Percentiles rank a stretch among this genome's conserved stretches.
phyloP scores from a whole-genome alignment of 2,888 invertebrate species.

The Diloba caeruleocephala region DNA sequence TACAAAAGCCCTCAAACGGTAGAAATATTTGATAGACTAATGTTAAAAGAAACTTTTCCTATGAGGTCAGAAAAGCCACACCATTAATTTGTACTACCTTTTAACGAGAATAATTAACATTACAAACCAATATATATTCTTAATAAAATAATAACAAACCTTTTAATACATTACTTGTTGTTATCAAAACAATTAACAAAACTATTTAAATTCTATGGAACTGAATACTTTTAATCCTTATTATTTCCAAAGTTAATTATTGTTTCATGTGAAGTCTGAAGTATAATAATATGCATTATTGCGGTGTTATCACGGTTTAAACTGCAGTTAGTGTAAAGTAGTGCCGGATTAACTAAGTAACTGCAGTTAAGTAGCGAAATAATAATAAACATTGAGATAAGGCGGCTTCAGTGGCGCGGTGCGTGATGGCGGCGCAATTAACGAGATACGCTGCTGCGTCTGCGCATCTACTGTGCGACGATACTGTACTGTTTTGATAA shows the following conservation, averaged over 20 bases:
- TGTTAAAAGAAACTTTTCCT: too few relatives aligned
- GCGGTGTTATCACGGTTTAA: slow-evolving; percentile 24
- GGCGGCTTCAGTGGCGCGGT: slow-evolving; percentile 26
- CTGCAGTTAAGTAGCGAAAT: slow-evolving; percentile 42
- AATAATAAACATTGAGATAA: slow-evolving; percentile 55
- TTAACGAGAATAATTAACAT: slow-evolving; percentile 33
- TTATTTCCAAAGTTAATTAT: slow-evolving; percentile 25
- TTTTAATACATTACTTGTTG: slow-evolving; percentile 45
- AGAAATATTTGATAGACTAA: too few relatives aligned
- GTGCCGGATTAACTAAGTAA: slow-evolving; percentile 2
- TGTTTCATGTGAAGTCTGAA: slow-evolving; percentile 29
- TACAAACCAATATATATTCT: slow-evolving; percentile 15
- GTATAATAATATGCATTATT: slow-evolving; percentile 21
- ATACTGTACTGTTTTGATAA: slow-evolving; percentile 13
- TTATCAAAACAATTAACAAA: slow-evolving; percentile 23
- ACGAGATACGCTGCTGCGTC: slow-evolving; percentile 43
- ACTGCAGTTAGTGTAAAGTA: slow-evolving; percentile 8
- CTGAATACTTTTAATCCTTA: slow-evolving; percentile 34
- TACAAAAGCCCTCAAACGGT: too few relatives aligned
- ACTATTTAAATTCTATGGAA: slow-evolving; percentile 24
- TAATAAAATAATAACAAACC: neutral
- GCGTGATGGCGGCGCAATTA: slow-evolving; percentile 70
- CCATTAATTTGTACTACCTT: slow-evolving; percentile 27
- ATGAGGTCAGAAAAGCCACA: slow-evolving; percentile 3
- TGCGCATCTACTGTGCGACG: slow-evolving; percentile 5